A percentile compares a stretch with the other conserved stretches of the same genome.
Evolutionary conservation across 2,888 invertebrate genomes (phyloP).

Genomic region (Eupithecia dodoneata): DNA sequence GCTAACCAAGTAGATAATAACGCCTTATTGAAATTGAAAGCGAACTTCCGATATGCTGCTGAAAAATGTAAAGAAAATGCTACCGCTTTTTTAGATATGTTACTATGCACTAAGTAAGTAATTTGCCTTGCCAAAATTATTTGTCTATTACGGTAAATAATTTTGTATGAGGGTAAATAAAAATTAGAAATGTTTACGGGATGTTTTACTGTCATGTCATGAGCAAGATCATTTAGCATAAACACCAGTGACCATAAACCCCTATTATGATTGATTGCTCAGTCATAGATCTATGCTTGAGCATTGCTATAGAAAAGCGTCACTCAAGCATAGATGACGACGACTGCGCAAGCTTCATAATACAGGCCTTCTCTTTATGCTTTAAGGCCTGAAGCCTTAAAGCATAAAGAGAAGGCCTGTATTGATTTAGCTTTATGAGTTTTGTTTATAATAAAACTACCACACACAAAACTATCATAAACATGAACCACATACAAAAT

Average conservation of each 20-base stretch:
- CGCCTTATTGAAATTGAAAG: not conserved
- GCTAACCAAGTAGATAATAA: not conserved
- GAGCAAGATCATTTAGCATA: not conserved
- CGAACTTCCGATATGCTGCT: conserved; percentile 11
- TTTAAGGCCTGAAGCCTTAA: not conserved
- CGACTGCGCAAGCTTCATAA: too few relatives aligned
- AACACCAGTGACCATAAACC: not conserved
- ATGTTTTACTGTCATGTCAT: not conserved
- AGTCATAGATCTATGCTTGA: too few relatives aligned
- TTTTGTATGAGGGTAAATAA: not conserved
- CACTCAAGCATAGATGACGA: too few relatives aligned
- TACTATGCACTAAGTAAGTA: not conserved
- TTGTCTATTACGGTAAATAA: not conserved
- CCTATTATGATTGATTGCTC: too few relatives aligned
- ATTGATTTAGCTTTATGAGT: too few relatives aligned
- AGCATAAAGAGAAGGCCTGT: too few relatives aligned
- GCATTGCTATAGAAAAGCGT: too few relatives aligned
- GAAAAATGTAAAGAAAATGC: conserved; percentile 13
- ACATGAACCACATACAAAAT: not conserved
- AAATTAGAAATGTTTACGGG: not conserved
- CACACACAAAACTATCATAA: not conserved
- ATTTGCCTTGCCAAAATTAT: not conserved
- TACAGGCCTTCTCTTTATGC: too few relatives aligned
- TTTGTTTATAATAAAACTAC: not conserved
- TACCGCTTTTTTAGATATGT: conserved; percentile 1